Evolutionary conservation across 2,113 vertebrate species (phyloP).

Genomic region (Cnemophilus loriae): DNA sequence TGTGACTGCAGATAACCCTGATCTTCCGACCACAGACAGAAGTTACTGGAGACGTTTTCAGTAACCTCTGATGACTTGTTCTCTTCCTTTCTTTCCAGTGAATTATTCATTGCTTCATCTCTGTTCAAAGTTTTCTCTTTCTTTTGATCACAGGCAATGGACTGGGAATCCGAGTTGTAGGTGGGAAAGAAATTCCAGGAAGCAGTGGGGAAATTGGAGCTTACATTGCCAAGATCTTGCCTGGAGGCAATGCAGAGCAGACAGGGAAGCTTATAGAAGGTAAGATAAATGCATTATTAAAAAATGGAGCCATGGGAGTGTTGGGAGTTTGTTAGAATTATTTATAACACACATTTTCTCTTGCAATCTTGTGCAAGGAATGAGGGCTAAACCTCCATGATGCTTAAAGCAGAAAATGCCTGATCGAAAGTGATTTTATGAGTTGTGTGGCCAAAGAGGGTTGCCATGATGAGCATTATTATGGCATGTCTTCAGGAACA

Average conservation of each 20-base stretch:
- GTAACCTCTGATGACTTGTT: neutral
- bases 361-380: neutral
- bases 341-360: neutral
- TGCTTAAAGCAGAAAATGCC: neutral
- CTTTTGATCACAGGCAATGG: conserved; percentile 82
- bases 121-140: neutral
- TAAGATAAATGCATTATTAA: conserved; percentile 67
- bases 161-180: conserved; percentile 91
- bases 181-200: conserved; percentile 95
- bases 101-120: neutral
- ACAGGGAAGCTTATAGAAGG: conserved; percentile 89
- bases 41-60: neutral
- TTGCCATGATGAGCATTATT: neutral
- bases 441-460: neutral
- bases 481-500: neutral
- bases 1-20: neutral
- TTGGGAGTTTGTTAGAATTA: neutral
- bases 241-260: conserved; percentile 89
- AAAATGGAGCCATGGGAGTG: neutral
- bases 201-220: conserved; percentile 89
- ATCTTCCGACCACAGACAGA: neutral
- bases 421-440: neutral
- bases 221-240: conserved; percentile 90
- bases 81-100: neutral
- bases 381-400: neutral